Evolutionary conservation across 2,797 vertebrate genomes (phyloP), one percentile per base, ranked within the genome.

Genomic region (Ceyx erithaca): DNA sequence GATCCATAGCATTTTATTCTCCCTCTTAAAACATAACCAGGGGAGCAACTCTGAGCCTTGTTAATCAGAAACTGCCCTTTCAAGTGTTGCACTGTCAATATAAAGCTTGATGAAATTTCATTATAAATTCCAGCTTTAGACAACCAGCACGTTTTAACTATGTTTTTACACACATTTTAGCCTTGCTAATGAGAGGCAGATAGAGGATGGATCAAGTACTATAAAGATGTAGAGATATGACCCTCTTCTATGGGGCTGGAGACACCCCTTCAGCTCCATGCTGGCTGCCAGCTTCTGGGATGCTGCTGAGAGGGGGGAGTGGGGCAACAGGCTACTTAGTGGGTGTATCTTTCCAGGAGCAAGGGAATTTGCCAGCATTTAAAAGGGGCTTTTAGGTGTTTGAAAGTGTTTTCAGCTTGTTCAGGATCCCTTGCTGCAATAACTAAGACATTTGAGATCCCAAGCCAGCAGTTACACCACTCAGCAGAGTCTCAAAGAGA

Each of bases 61-160:
- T 97, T 98, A 97, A 97, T 97, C 97, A 96, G 94, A 94, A 93
- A 92, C 64, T 77, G 79, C 92, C 96, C 96, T 97, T 97, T 96
- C 96, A 97, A 97, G 91, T 40, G 70, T 91, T 78, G 49, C 69
- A 83, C 90, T 94, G 93, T 97, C 72, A 80, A 82, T 97, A 96
- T 93, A 96, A 96, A 97, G 97, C 94, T 97, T 97, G 90, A 95
- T 88, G 92, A 94, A 97, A 97, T 77, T 93, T 89, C 93, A 92
- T 95, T 96, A 95, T 95, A 97, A 97, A 97, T 96, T 95, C 90
- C 96, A 95, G 75, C 76, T 97, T 95, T 96, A 95, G 96, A 95
- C 88, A 97, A 97, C 93, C 81, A 94, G 87, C 92, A 92, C 66
- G 87, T 96, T 95, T 97, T 88, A 96, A 91, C 92, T 85, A 63